phyloP scores from a whole-genome alignment of 2,797 vertebrate genomes.

The Lithobates pipiens region DNA sequence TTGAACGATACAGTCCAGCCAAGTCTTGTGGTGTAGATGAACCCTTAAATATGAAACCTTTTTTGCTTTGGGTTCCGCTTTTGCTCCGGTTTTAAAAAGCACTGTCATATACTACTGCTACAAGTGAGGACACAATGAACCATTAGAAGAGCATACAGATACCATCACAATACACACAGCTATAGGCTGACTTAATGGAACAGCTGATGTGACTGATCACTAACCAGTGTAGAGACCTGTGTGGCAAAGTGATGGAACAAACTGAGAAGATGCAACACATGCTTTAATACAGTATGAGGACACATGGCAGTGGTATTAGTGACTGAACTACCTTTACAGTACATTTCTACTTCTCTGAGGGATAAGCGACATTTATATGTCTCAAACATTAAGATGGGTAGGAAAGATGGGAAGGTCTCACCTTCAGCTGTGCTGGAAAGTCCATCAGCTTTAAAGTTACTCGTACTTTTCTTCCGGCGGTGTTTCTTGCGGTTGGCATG shows the following conservation, averaged over 20 bases:
- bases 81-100: background rate
- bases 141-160: background rate
- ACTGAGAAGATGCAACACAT: no score
- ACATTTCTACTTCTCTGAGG: background rate
- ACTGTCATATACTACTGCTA: background rate
- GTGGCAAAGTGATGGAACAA: background rate
- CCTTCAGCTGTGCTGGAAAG: conserved; percentile 93
- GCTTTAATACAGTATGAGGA: no score
- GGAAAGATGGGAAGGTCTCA: conserved; percentile 71
- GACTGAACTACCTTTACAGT: no score
- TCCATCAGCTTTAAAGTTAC: conserved; percentile 95
- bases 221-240: background rate
- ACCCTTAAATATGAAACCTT: no score
- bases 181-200: background rate
- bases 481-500: conserved; percentile 98
- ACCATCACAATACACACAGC: background rate
- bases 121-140: background rate
- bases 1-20: background rate
- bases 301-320: no score
- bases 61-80: background rate
- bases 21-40: background rate
- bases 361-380: background rate
- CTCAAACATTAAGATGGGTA: background rate
- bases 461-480: conserved; percentile 96
- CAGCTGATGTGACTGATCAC: no score